Base-by-base conservation (phyloP, 2,113 vertebrate species). In the human (Homo sapiens) region DNA sequence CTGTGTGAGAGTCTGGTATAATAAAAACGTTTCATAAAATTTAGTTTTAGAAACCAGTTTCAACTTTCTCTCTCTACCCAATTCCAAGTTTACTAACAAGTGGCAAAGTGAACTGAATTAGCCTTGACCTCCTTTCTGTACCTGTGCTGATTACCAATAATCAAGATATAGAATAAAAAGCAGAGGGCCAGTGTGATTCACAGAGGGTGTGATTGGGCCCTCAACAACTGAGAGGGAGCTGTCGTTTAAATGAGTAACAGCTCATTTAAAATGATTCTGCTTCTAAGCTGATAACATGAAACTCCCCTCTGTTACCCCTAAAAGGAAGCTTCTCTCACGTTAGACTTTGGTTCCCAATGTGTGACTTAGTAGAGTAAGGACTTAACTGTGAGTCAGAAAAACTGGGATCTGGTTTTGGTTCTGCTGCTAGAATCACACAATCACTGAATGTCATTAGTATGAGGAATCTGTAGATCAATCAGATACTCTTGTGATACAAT, bases 1-100 rank as follows among this genome's bases (percentile, higher is more conserved):
- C 70, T 32, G 32, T 14, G 0, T 48, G 22, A n/a, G 0, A 0
- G 1, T 27, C 79, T 87, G 30, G 3, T 1, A 1, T 30, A 1
- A 57, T 57, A 17, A 79, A 45, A 89, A 43, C 3, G 0, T 6
- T 38, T 13, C 8, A 81, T 12, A 7, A 83, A 78, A 30, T 89
- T 70, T 40, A 35, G 6, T 57, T 72, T 82, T 35, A 64, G 68
- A 66, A 86, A 48, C 23, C n/a, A 52, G 1, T 81, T 76, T 12
- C 17, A 76, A 27, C 14, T 64, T 40, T 76, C 18, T 32, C 8
- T 61, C 61, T 40, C 6, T 50, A 10, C 43, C 30, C 14, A 35
- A 1, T 48, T 50, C n/a, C 7, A 57, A 75, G 43, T 38, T 72
- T 17, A 52, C 23, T 81, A n/a, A n/a, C 35, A 20, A 27, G 25